Percentiles rank a stretch among this genome's conserved stretches.
Conservation (phyloP, 1,140 invertebrate species). For the Hyposmocoma kahamanoa region DNA sequence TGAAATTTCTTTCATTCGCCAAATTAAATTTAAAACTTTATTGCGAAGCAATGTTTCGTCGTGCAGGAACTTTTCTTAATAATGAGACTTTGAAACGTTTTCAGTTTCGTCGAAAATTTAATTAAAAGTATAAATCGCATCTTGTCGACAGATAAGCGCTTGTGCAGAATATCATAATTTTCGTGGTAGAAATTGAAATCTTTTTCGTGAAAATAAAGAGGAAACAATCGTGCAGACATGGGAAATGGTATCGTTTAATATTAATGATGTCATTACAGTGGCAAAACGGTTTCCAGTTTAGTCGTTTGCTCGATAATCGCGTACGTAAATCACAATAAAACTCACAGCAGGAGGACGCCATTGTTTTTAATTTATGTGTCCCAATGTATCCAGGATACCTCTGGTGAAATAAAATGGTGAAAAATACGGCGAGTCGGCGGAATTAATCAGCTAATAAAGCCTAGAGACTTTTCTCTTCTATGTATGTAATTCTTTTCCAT, state of each 20-base stretch:
- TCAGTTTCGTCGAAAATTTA: background rate
- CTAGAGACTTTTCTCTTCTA: conserved; percentile 5
- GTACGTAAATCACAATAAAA: conserved; percentile 61
- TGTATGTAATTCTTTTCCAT: conserved; percentile 28
- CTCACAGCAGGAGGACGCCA: conserved; percentile 45
- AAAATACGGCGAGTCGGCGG: background rate
- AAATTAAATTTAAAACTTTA: background rate
- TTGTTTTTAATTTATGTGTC: conserved; percentile 44
- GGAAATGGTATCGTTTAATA: conserved; percentile 12
- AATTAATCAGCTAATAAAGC: conserved; percentile 16
- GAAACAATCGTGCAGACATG: background rate
- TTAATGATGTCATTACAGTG: conserved; percentile 40
- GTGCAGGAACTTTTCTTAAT: background rate
- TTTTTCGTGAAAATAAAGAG: background rate
- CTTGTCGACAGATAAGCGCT: background rate
- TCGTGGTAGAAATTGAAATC: background rate
- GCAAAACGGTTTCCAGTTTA: conserved; percentile 38
- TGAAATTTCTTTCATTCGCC: background rate
- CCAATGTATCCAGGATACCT: background rate
- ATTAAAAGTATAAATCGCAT: conserved; percentile 2
- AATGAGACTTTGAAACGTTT: background rate
- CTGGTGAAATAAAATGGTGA: background rate
- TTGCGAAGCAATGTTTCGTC: too few species aligned
- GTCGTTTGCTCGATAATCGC: conserved; percentile 51
- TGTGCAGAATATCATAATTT: background rate